A percentile compares a stretch with the other conserved stretches of the same genome.
phyloP scores from a whole-genome alignment of 1,140 invertebrate species.

The Anastatus disparis region DNA sequence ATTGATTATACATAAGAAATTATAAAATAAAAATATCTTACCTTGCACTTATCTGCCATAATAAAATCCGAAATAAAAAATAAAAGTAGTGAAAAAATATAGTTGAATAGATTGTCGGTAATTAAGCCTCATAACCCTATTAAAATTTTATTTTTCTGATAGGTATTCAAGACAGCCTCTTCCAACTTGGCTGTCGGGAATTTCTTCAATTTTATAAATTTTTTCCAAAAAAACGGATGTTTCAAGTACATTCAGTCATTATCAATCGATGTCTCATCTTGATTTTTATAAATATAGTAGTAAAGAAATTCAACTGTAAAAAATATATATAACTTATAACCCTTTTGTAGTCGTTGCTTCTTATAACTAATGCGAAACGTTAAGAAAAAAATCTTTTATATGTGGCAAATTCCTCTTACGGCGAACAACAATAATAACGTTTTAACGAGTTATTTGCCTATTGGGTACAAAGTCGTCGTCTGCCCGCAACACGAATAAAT shows the following conservation, averaged over 20 bases:
- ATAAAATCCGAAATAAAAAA: conserved; percentile 34
- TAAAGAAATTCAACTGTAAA: too few relatives aligned
- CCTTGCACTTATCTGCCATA: conserved; percentile 59
- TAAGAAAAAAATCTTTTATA: too few relatives aligned
- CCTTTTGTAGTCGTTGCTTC: too few relatives aligned
- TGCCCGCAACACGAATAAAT: too few relatives aligned
- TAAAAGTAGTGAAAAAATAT: conserved; percentile 50
- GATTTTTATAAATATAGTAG: background rate
- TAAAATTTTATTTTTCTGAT: background rate
- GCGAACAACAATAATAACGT: too few relatives aligned
- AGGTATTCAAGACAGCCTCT: background rate
- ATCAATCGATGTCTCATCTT: conserved; percentile 5
- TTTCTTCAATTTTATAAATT: background rate
- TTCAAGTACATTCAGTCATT: background rate
- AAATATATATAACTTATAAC: too few relatives aligned
- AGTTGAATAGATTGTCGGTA: conserved; percentile 39
- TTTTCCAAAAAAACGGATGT: background rate
- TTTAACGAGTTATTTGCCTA: too few relatives aligned
- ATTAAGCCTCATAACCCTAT: conserved; percentile 56
- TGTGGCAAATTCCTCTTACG: too few relatives aligned
- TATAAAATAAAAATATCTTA: conserved; percentile 40
- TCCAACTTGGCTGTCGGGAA: background rate
- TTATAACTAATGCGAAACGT: too few relatives aligned
- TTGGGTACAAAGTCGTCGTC: too few relatives aligned
- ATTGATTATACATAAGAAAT: background rate